Conservation (phyloP, 2,888 invertebrate genomes). For the Salpingus planirostris region DNA sequence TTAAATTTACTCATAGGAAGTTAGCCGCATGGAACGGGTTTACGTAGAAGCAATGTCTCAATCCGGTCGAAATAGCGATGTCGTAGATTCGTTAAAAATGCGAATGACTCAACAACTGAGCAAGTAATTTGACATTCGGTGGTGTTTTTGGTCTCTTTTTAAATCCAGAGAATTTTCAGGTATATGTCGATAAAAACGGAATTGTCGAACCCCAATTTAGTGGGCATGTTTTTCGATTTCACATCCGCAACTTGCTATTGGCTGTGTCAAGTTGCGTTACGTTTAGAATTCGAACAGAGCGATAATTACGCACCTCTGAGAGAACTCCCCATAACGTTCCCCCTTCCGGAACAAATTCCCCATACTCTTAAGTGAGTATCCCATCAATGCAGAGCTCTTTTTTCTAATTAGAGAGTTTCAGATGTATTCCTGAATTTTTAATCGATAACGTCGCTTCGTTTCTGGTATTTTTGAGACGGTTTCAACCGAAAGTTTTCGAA, state of each 20-base stretch:
- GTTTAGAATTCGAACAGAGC: conserved; percentile 37
- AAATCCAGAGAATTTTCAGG: conserved; percentile 41
- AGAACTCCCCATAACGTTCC: conserved; percentile 50
- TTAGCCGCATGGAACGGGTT: conserved; percentile 66
- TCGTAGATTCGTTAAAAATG: conserved; percentile 53
- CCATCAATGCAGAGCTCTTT: too few relatives aligned
- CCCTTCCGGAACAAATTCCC: conserved; percentile 55
- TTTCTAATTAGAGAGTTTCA: too few relatives aligned
- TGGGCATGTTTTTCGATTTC: conserved; percentile 63
- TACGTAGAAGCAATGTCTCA: conserved; percentile 58
- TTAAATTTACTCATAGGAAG: conserved; percentile 37
- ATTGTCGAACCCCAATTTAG: conserved; percentile 64
- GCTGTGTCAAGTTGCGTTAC: conserved; percentile 72
- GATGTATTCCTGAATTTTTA: conserved; percentile 84
- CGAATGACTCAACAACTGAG: conserved; percentile 56
- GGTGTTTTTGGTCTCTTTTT: too few relatives aligned
- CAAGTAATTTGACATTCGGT: conserved; percentile 42
- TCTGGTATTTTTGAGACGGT: conserved; percentile 65
- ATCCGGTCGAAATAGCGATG: conserved; percentile 45
- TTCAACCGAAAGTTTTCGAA: conserved; percentile 54
- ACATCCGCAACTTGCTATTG: conserved; percentile 76
- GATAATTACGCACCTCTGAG: conserved; percentile 51
- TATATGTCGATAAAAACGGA: conserved; percentile 66
- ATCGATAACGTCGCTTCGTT: conserved; percentile 80
- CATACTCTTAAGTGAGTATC: conserved; percentile 55